Conservation (phyloP, 2,888 invertebrate genomes). For the Sarcophaga variegata region DNA sequence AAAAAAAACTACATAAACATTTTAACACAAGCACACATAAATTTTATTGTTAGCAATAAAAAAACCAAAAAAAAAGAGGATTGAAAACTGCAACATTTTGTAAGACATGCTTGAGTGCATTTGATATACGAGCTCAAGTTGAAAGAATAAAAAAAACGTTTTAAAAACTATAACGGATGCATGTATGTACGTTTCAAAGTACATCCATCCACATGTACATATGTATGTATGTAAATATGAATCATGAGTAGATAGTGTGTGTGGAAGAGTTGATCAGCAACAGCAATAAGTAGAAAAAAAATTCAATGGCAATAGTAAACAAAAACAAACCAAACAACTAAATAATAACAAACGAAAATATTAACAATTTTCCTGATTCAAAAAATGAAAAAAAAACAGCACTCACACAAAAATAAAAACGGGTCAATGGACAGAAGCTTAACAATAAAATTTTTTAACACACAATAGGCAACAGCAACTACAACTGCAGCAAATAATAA, state of each 20-base stretch:
- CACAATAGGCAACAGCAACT: constrained; percentile 2
- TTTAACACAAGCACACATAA: not conserved
- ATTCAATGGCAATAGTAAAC: constrained; percentile 28
- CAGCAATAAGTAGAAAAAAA: not conserved
- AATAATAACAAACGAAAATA: constrained; percentile 37
- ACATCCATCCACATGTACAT: not conserved
- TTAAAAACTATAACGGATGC: constrained; percentile 63
- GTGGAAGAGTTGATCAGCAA: constrained; percentile 7
- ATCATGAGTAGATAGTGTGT: not conserved
- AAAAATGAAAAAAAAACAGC: not conserved
- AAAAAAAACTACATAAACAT: constrained; percentile 6
- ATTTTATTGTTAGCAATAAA: constrained; percentile 16
- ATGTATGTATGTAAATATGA: not conserved
- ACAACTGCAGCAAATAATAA: constrained; percentile 28
- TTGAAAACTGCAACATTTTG: constrained; percentile 63
- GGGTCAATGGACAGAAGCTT: constrained; percentile 63
- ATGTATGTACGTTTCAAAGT: not conserved
- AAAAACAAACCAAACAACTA: constrained; percentile 29
- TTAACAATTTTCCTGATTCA: constrained; percentile 52
- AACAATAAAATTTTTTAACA: constrained; percentile 12
- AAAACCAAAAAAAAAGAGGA: constrained; percentile 9
- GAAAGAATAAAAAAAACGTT: constrained; percentile 27
- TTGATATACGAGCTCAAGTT: constrained; percentile 59
- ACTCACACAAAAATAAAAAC: constrained; percentile 37
- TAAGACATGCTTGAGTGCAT: constrained; percentile 66